Conservation (phyloP, 2,888 invertebrate species). For the Polydrusus pterygomalis region DNA sequence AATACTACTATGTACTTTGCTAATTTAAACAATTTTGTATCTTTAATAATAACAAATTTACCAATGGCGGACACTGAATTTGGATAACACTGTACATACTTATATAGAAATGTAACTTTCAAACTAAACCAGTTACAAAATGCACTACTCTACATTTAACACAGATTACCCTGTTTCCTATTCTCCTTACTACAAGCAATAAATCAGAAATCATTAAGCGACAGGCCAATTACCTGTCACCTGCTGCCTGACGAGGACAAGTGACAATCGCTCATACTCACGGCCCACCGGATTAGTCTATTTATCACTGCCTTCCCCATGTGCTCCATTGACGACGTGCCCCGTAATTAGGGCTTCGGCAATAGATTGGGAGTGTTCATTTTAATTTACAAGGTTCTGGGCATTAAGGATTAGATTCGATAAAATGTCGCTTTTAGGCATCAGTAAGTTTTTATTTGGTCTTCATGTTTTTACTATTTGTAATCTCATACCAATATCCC, state of each 20-base stretch:
- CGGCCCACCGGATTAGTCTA: constrained; percentile 59
- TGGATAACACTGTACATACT: no score
- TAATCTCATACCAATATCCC: no score
- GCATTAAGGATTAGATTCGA: background rate
- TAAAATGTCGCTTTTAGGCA: background rate
- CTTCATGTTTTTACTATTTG: no score
- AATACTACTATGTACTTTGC: no score
- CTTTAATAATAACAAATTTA: no score
- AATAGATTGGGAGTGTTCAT: constrained; percentile 52
- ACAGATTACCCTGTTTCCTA: background rate
- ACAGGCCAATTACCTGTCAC: constrained; percentile 66
- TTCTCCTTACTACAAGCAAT: constrained; percentile 51
- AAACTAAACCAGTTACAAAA: background rate
- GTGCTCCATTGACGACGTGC: constrained; percentile 8
- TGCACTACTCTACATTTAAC: background rate
- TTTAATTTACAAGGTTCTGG: constrained; percentile 29
- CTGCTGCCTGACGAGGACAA: constrained; percentile 32
- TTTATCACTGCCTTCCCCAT: constrained; percentile 57
- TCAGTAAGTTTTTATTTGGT: background rate
- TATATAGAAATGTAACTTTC: background rate
- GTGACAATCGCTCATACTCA: constrained; percentile 41
- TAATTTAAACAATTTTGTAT: no score
- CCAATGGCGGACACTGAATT: no score
- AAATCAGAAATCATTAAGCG: constrained; percentile 68
- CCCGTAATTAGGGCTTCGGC: constrained; percentile 17